A percentile compares a stretch with the other conserved stretches of the same genome.
These are phyloP conservation scores for Stegostoma tigrinum DNA, from an alignment of 2,113 vertebrate species.

Conservation along the genomic window DNA sequence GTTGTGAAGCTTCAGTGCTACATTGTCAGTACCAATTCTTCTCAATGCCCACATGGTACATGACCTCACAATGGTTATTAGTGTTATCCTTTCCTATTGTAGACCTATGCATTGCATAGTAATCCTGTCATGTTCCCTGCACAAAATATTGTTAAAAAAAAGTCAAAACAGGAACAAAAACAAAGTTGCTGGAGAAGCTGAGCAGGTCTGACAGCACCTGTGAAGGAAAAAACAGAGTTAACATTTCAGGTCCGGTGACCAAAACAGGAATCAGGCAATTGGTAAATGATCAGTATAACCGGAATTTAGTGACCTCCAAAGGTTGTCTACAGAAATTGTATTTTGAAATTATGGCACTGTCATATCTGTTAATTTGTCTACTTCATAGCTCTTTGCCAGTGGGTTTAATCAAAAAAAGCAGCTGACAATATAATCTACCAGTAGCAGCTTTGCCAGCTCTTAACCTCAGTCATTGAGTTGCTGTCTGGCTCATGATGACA, in stretches of 20 bases:
- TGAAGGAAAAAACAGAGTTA: no score
- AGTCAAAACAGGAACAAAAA: no score
- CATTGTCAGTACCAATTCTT: neutral
- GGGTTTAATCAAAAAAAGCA: neutral
- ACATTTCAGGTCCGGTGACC: no score
- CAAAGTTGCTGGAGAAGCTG: no score
- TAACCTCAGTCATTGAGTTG: neutral
- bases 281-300: neutral
- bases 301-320: neutral
- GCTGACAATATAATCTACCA: neutral
- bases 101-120: neutral
- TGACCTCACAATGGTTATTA: neutral
- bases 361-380: neutral
- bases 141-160: neutral
- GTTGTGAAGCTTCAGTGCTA: neutral
- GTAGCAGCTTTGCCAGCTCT: neutral
- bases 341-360: neutral
- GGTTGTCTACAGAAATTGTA: neutral
- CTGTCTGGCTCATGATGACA: neutral
- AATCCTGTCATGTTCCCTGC: neutral
- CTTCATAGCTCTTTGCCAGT: neutral
- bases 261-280: neutral
- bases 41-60: neutral
- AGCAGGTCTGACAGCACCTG: no score
- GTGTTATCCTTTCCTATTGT: neutral